These are phyloP conservation scores for Eumerus sabulonum DNA, from an alignment of 2,888 invertebrate species.

Conservation along the genomic window DNA sequence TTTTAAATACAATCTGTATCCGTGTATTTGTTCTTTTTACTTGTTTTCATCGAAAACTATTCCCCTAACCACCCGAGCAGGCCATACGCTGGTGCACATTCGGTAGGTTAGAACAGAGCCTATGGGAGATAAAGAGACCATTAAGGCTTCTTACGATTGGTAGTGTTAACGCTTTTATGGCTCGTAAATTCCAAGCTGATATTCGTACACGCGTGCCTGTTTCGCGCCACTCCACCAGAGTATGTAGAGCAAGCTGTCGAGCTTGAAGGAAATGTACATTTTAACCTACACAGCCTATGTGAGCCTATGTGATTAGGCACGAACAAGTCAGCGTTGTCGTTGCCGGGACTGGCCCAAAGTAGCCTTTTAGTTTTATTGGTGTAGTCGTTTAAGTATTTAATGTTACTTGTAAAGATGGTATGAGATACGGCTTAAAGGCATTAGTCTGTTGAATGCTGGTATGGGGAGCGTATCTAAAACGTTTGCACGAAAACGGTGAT, in stretches of 20 bases:
- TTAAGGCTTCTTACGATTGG: constrained; percentile 61
- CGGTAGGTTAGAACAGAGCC: background rate
- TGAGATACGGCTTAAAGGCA: too few species aligned
- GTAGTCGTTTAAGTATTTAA: constrained; percentile 25
- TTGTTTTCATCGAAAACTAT: constrained; percentile 4
- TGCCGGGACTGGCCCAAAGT: constrained; percentile 20
- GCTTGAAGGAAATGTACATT: constrained; percentile 35
- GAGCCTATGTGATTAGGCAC: constrained; percentile 56
- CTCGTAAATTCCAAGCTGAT: constrained; percentile 54
- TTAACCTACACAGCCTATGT: constrained; percentile 14
- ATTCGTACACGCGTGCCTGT: constrained; percentile 11
- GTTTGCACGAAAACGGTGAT: too few species aligned
- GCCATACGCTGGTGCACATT: background rate
- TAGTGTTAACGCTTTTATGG: constrained; percentile 64
- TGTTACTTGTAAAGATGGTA: constrained; percentile 13
- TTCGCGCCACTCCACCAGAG: too few species aligned
- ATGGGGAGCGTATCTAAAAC: background rate
- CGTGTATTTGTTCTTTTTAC: constrained; percentile 2
- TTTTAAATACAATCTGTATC: constrained; percentile 13
- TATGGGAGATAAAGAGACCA: constrained; percentile 47
- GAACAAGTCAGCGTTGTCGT: constrained; percentile 14
- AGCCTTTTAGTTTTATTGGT: constrained; percentile 57
- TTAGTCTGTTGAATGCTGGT: constrained; percentile 21
- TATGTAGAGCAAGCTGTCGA: background rate
- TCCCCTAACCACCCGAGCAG: background rate